These are phyloP conservation scores for Drosophila histrio DNA, from an alignment of 2,888 invertebrate genomes.

Conservation along the genomic window DNA sequence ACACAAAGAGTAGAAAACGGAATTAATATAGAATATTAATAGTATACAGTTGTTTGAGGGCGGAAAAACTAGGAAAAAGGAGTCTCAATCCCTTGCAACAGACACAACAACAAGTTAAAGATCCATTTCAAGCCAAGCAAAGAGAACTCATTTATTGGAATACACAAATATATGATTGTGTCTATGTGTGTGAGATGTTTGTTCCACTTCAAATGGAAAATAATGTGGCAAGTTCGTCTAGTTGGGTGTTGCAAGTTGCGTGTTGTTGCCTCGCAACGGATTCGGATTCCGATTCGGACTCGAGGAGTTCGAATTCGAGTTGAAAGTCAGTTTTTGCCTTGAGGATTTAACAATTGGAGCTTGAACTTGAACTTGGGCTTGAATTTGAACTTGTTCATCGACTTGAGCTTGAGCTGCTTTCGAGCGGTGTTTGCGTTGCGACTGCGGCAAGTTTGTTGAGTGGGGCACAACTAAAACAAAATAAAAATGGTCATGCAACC, in stretches of 20 bases:
- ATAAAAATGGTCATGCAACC: no score
- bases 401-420: neutral
- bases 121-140: neutral
- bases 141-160: conserved; percentile 7
- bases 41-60: neutral
- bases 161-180: neutral
- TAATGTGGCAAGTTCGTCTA: neutral
- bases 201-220: neutral
- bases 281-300: no score
- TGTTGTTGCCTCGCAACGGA: neutral
- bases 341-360: neutral
- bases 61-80: neutral
- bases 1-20: neutral
- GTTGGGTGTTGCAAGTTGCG: conserved; percentile 6
- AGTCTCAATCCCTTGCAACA: neutral
- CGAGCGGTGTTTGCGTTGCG: conserved; percentile 12
- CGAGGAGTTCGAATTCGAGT: no score
- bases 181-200: neutral
- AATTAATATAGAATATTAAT: neutral
- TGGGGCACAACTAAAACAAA: conserved; percentile 12
- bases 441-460: neutral
- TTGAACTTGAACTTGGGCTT: neutral
- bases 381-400: no score
- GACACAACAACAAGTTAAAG: neutral
- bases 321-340: neutral